Evolutionary conservation across 2,797 vertebrate species (phyloP).

Genomic region (Xenentodon cancila): DNA sequence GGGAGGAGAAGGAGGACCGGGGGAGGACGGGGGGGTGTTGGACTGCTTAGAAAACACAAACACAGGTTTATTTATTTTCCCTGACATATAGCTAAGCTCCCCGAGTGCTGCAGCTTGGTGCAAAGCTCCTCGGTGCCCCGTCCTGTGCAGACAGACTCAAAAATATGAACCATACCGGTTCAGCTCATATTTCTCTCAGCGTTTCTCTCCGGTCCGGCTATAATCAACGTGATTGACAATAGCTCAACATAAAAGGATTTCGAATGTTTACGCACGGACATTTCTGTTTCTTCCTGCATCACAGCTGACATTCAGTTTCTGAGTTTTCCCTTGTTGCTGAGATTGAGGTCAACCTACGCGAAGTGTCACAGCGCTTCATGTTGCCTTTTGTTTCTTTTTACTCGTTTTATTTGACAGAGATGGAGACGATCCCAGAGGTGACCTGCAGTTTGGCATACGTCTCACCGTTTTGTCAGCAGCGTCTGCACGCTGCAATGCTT

Average conservation of each 20-base stretch:
- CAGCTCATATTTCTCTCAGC: conserved; percentile 40
- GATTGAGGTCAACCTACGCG: conserved; percentile 44
- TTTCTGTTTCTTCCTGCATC: conserved; percentile 16
- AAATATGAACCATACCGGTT: conserved; percentile 67
- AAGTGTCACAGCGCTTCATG: conserved; percentile 14
- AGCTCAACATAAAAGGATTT: conserved; percentile 27
- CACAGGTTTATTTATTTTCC: conserved; percentile 78
- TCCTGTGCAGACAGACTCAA: conserved; percentile 55
- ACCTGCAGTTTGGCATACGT: conserved; percentile 71
- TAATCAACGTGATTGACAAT: conserved; percentile 39
- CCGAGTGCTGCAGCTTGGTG: conserved; percentile 50
- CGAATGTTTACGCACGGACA: conserved; percentile 4
- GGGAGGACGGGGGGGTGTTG: background rate
- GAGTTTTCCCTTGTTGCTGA: conserved; percentile 4
- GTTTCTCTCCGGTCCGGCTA: conserved; percentile 9
- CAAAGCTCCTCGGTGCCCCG: conserved; percentile 74
- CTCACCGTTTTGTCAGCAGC: conserved; percentile 56
- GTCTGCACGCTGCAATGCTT: conserved; percentile 59
- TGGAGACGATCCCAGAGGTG: conserved; percentile 55
- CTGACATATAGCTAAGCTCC: conserved; percentile 72
- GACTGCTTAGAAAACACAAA: conserved; percentile 72
- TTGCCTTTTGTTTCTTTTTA: background rate
- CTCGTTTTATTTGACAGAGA: conserved; percentile 19
- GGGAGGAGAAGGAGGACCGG: background rate
- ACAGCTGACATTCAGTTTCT: conserved; percentile 20